Evolutionary conservation across 2,797 vertebrate species (phyloP), one percentile per base, ranked within the genome.

Genomic region (Rhynchotus rufescens): DNA sequence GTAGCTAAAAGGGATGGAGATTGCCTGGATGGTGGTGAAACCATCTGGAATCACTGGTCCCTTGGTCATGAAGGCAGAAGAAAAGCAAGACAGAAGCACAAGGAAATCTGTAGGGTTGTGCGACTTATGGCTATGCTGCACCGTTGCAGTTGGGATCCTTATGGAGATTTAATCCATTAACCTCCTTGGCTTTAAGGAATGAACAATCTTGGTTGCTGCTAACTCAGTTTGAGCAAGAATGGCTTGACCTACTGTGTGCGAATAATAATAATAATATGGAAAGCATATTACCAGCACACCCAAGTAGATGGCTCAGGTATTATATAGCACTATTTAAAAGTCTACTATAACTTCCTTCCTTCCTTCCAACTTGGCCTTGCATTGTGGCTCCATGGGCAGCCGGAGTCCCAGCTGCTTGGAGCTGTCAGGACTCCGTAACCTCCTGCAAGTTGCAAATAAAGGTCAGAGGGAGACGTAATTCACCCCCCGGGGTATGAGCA

Each of bases 341-440:
- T 73, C 73, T 72, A 66, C 91, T 96, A 94, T 94, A 90, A 92
- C 91, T 96, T 96, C 89, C 94, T 95, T 95, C 94, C 92, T 96
- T 95, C 94, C 91, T 95, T 94, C 93, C 89, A 92, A 80, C 91
- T 77, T 56, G 80, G 91, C 77, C 87, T 94, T 2, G 22, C 89
- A 12, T 30, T n/a, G 20, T 21, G 42, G 42, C 64, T 45, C 22
- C 38, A 30, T 64, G 82, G 34, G 93, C 38, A 12, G 80, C 61
- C 67, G 34, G 4, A 2, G 36, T 61, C 88, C 68, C 93, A 94
- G 94, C 95, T 94, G 90, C 92, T 88, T 1, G 0, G 86, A 95
- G 93, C 86, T 0, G 0, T 93, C 95, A 72, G 81, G 84, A 85
- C 3, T 0, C 0, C 0, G 82, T 0, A 7, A 80, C 79, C 79